Percentiles rank a stretch among this genome's conserved stretches.
Conservation (phyloP, 2,113 vertebrate species). For the Peucedramus taeniatus region DNA sequence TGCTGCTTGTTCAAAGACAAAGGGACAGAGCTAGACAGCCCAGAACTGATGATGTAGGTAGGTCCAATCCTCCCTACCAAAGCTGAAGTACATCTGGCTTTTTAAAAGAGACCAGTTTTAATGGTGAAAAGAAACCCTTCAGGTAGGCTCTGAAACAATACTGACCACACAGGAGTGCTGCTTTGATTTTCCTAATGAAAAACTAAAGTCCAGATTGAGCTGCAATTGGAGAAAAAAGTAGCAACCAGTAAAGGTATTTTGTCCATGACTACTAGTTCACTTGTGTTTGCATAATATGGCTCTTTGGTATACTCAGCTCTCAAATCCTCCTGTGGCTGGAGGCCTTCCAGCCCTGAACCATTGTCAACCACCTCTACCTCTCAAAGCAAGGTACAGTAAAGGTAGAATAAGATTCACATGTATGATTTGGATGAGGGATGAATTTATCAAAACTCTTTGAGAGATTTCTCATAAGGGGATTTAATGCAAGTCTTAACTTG, state of each 20-base stretch:
- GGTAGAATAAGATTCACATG: background rate
- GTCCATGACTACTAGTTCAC: background rate
- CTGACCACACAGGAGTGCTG: background rate
- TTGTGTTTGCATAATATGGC: background rate
- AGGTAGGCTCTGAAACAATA: background rate
- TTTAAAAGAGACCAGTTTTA: background rate
- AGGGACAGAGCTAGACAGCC: background rate
- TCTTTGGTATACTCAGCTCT: background rate
- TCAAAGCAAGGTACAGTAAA: background rate
- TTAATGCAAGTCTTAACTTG: background rate
- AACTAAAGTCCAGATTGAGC: background rate
- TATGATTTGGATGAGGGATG: background rate
- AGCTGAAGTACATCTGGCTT: background rate
- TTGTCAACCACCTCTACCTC: background rate
- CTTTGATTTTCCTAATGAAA: background rate
- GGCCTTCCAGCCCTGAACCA: too few relatives aligned
- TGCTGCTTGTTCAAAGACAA: background rate
- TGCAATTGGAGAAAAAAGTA: background rate
- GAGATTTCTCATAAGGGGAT: background rate
- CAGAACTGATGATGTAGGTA: background rate
- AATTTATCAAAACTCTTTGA: background rate
- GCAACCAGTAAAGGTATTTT: background rate
- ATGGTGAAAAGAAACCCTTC: background rate
- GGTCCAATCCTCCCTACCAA: background rate
- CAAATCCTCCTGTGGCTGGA: background rate